Percentiles rank a stretch among this genome's conserved stretches.
Evolutionary conservation across 2,113 vertebrate genomes (phyloP).

Genomic region (Gobio gobio): DNA sequence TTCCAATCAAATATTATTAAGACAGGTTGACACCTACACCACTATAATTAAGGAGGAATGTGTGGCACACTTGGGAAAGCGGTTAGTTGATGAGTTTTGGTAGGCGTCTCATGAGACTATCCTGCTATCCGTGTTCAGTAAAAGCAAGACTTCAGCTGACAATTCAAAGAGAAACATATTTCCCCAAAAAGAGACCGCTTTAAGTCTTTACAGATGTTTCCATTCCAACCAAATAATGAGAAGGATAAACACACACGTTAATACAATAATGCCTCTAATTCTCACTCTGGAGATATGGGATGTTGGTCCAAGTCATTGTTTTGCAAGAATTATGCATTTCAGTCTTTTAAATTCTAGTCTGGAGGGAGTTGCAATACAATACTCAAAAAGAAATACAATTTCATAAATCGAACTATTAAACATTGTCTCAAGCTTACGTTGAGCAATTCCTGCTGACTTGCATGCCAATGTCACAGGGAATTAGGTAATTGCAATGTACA

Average conservation of each 20-base stretch:
- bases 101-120: conserved; percentile 11
- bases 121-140: conserved; percentile 8
- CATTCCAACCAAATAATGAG: not conserved
- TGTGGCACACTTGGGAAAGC: conserved; percentile 16
- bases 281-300: not conserved
- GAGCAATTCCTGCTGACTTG: conserved; percentile 11
- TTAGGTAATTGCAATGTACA: not conserved
- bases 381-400: not conserved
- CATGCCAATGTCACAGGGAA: conserved; percentile 7
- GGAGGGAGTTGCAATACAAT: not conserved
- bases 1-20: conserved; percentile 43
- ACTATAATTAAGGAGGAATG: conserved; percentile 35
- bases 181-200: not conserved
- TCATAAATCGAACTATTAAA: conserved; percentile 12
- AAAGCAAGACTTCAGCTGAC: conserved; percentile 23
- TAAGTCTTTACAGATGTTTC: not conserved
- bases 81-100: conserved; percentile 36
- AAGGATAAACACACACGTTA: not conserved
- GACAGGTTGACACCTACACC: conserved; percentile 35
- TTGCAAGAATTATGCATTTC: not conserved
- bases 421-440: conserved; percentile 3
- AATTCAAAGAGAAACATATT: conserved; percentile 3
- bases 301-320: conserved; percentile 3
- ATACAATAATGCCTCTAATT: not conserved
- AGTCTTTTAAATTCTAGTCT: not conserved